Conservation (phyloP, 2,113 vertebrate species). For the Vulpes vulpes region DNA sequence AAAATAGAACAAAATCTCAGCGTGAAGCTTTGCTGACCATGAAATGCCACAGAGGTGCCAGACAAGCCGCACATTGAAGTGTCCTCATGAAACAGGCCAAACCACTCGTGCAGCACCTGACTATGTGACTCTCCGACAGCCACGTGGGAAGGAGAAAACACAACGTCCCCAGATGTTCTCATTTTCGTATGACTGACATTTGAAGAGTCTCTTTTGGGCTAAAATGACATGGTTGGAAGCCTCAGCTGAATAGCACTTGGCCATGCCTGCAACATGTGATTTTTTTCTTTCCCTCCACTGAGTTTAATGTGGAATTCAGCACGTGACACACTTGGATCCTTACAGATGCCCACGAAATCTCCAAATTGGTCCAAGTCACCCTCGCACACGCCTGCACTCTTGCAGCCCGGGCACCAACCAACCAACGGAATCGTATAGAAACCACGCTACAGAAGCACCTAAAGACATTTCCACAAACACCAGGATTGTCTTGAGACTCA, state of each 20-base stretch:
- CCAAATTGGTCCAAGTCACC: background rate
- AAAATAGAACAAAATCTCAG: slow-evolving; percentile 31
- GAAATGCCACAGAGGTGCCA: background rate
- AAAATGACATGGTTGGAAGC: slow-evolving; percentile 65
- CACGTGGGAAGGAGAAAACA: background rate
- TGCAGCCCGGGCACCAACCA: background rate
- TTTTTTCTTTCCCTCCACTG: background rate
- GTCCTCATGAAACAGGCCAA: background rate
- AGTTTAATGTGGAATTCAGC: slow-evolving; percentile 69
- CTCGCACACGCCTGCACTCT: background rate
- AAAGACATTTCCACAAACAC: background rate
- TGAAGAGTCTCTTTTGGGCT: slow-evolving; percentile 20
- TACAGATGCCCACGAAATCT: slow-evolving; percentile 9
- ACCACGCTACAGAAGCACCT: background rate
- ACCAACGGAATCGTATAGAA: background rate
- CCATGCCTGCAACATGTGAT: background rate
- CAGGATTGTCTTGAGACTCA: background rate
- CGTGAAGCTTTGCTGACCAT: background rate
- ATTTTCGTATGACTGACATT: slow-evolving; percentile 36
- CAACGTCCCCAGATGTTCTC: background rate
- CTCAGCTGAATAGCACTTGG: slow-evolving; percentile 3
- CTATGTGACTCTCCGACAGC: background rate
- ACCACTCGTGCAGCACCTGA: background rate
- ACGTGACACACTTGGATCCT: background rate
- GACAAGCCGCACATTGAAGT: background rate